A percentile compares a stretch with the other conserved stretches of the same genome.
Conservation (phyloP, 2,888 invertebrate genomes). For the Pristionchus maxplancki region DNA sequence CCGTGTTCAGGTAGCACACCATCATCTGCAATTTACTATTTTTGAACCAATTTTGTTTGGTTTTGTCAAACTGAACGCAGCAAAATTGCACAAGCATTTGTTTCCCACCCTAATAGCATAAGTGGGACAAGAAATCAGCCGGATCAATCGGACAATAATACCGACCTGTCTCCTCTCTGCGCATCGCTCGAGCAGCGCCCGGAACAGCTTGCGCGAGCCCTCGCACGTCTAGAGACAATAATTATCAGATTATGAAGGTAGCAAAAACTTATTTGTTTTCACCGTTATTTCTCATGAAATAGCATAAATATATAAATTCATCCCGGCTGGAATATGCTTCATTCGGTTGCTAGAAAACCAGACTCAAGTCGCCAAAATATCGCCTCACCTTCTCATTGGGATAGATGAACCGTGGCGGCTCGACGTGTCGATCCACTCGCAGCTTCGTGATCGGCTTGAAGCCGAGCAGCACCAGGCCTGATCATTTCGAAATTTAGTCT, state of each 20-base stretch:
- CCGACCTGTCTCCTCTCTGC: slow-evolving; percentile 54
- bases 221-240: slow-evolving; percentile 54
- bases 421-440: slow-evolving; percentile 49
- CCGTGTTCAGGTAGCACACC: slow-evolving; percentile 34
- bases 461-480: slow-evolving; percentile 49
- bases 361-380: no score
- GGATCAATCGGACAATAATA: no score
- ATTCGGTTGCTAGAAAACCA: no score
- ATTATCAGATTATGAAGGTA: background rate
- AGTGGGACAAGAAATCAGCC: no score
- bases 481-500: background rate
- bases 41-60: no score
- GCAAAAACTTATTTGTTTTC: background rate
- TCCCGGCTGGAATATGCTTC: no score
- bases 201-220: slow-evolving; percentile 58
- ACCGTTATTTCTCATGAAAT: no score
- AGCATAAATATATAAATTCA: no score
- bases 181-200: slow-evolving; percentile 58
- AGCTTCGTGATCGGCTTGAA: slow-evolving; percentile 37
- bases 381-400: slow-evolving; percentile 52
- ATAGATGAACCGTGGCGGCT: slow-evolving; percentile 49
- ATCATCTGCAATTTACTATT: slow-evolving; percentile 6
- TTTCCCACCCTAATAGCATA: no score
- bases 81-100: background rate
- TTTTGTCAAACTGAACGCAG: no score